Base-by-base conservation (phyloP, 2,113 vertebrate genomes). In the Neogobius melanostomus region DNA sequence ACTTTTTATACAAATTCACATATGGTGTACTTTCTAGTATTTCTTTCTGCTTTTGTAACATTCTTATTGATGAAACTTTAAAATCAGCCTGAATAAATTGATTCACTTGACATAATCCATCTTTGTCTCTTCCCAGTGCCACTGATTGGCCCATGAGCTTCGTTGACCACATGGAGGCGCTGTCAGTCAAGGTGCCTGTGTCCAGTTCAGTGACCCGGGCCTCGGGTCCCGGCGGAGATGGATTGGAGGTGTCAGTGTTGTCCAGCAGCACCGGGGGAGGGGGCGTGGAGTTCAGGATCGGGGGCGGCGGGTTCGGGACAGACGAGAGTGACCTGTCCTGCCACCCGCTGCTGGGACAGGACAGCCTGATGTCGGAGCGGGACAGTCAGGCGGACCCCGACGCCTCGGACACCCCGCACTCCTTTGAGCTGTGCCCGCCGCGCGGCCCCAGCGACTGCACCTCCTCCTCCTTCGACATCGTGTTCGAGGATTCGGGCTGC, bases 401-500 rank as follows among this genome's bases (percentile, higher is more conserved):
- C n/a, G 91, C 86, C 49, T 92, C 92, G 0, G 89, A 93, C 28
- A 88, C 92, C 8, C 92, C 85, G 0, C 82, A 91, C 77, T 92
- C 94, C 69, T 93, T 94, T 63, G 94, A 96, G 87, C 83, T 94
- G 0, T 93, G 91, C 81, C 90, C 93, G n/a, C 90, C 91, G 0
- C 82, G 92, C 0, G 80, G 83, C 69, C 92, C 93, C 50, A 76
- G 86, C 14, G 96, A 98, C 86, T 93, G 95, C 80, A 99, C 96
- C 6, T 96, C 97, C 11, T 99, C 97, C 14, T 99, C 97, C 46
- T 93, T 94, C 1, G 93, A 94, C 71, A 98, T 99, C 12, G 94
- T 99, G 42, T 99, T 99, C 59, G 97, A 99, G 86, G 98, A 99
- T 88, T 99, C 97, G 28, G 96, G 95, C 66, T 97, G 96, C 48